Base-by-base conservation (phyloP, 2,797 vertebrate species). In the Scolopax rusticola region DNA sequence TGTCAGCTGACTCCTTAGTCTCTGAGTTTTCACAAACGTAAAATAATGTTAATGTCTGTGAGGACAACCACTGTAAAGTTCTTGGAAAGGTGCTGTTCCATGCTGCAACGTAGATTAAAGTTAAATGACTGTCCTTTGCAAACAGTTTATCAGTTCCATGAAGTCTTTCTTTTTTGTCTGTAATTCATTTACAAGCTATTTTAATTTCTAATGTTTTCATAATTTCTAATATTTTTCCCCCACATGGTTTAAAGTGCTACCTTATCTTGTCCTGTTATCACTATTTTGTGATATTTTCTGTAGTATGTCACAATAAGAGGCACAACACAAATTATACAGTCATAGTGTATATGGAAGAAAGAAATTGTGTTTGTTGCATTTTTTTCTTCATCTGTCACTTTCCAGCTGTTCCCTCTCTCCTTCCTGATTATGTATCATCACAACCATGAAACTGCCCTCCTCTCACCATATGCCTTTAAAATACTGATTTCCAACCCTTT, bases 51-150 rank as follows among this genome's bases (percentile, higher is more conserved):
- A 17, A 18, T 38, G 7, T 1, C 20, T 85, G 68, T 68, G 32
- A 87, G 51, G 19, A 45, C 14, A 84, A 36, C 3, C 3, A 77
- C 16, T 64, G 4, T 54, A 24, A 80, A 54, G 12, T 45, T 11
- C n/a, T 64, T 84, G 33, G 41, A 87, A 81, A 84, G 24, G 8
- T 28, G 30, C 9, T 57, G 11, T 36, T 63, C 85, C 32, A 27
- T 45, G 16, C n/a, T 87, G 30, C 67, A 80, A 3, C 40, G 11
- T 38, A 54, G 40, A 53, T 33, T 47, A 51, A 93, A 59, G 38
- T 25, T 54, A 32, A 16, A 9, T 48, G 11, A 23, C 2, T 43
- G 15, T 61, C 1, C 0, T 73, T 73, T 63, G 6, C 21, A 50
- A 60, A 48, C 3, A 51, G 4, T 59, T 88, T 69, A 40, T 67